These are phyloP conservation scores for Urocitellus parryii DNA, from an alignment of 2,113 vertebrate species.

Conservation along the genomic window DNA sequence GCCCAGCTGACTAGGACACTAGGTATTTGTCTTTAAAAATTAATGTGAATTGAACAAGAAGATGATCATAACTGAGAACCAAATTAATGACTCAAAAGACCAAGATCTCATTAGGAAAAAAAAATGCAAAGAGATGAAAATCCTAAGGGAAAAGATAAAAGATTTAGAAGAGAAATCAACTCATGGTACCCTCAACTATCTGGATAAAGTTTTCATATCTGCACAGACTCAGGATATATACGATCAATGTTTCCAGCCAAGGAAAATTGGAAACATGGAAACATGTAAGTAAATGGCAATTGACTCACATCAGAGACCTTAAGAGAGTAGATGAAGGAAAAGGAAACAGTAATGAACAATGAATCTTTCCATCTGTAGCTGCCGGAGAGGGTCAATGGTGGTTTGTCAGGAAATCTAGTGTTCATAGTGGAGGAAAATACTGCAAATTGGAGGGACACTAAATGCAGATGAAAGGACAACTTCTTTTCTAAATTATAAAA, in stretches of 20 bases:
- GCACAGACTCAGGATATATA: background rate
- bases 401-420: background rate
- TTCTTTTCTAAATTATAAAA: background rate
- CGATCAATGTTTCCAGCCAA: background rate
- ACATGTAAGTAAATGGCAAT: background rate
- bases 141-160: background rate
- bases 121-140: background rate
- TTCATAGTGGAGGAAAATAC: background rate
- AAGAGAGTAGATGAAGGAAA: background rate
- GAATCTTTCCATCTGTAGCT: background rate
- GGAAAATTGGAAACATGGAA: background rate
- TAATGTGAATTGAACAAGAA: background rate
- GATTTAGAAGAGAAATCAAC: background rate
- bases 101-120: constrained; percentile 8
- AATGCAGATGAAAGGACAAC: background rate
- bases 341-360: background rate
- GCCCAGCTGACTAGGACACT: background rate
- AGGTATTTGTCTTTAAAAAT: constrained; percentile 2
- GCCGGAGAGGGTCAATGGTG: background rate
- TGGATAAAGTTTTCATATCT: background rate
- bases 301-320: background rate
- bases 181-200: background rate
- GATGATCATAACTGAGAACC: background rate
- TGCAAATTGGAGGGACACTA: background rate
- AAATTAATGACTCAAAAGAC: constrained; percentile 2